phyloP scores from a whole-genome alignment of 2,113 vertebrate genomes.

The Cryptotis parvus region DNA sequence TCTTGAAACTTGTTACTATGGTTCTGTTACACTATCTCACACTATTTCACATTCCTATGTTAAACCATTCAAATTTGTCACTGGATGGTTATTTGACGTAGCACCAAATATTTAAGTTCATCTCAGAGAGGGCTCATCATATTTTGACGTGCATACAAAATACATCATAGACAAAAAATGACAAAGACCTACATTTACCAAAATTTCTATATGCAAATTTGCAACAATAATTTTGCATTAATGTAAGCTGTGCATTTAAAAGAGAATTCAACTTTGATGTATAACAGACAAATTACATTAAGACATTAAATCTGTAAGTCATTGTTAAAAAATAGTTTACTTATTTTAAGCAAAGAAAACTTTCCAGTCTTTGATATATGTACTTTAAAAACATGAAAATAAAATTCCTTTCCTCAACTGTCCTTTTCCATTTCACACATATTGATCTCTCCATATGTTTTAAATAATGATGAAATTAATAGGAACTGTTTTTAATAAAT shows the following conservation, averaged over 20 bases:
- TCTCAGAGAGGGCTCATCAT: neutral
- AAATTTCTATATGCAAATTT: constrained; percentile 69
- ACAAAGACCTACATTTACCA: constrained; percentile 46
- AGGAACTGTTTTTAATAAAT: constrained; percentile 80
- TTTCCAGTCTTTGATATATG: constrained; percentile 80
- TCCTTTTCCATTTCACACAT: constrained; percentile 82
- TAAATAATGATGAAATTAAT: constrained; percentile 81
- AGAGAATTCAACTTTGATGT: constrained; percentile 81
- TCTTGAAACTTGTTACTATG: neutral
- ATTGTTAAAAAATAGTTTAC: constrained; percentile 78
- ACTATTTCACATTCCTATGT: neutral
- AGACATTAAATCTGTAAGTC: constrained; percentile 80
- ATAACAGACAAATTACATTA: constrained; percentile 77
- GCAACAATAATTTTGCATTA: constrained; percentile 65
- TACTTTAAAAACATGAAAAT: constrained; percentile 80
- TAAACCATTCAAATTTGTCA: neutral
- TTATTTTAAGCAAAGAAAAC: constrained; percentile 80
- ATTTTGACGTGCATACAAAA: neutral
- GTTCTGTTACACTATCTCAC: neutral
- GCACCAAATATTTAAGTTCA: neutral
- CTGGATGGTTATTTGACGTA: neutral
- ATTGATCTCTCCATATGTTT: constrained; percentile 82
- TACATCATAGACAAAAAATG: constrained; percentile 39
- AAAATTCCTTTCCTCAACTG: constrained; percentile 80
- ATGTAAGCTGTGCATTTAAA: constrained; percentile 76